Conservation (phyloP, 2,888 invertebrate genomes). For the Cybosia mesomella region DNA sequence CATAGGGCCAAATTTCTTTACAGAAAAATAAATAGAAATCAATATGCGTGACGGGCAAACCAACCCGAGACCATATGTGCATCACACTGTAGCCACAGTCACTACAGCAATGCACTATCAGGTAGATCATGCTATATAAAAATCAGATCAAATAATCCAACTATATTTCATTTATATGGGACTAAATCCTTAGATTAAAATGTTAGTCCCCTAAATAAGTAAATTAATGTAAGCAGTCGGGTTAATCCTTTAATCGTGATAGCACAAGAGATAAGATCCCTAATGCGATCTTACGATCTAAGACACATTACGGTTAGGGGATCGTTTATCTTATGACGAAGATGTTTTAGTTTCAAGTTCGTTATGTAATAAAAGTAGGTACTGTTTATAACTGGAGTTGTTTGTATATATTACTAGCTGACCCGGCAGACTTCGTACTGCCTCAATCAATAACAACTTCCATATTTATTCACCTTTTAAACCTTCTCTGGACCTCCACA, state of each 20-base stretch:
- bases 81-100: too few species aligned
- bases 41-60: too few species aligned
- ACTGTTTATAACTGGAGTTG: neutral
- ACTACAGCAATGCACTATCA: too few species aligned
- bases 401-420: neutral
- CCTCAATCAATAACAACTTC: too few species aligned
- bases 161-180: neutral
- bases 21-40: too few species aligned
- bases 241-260: conserved; percentile 30
- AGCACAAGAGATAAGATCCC: conserved; percentile 22
- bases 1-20: too few species aligned
- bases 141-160: too few species aligned
- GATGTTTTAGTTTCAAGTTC: conserved; percentile 11
- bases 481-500: too few species aligned
- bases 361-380: neutral
- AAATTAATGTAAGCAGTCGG: conserved; percentile 25
- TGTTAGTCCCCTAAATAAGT: conserved; percentile 22
- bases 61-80: too few species aligned
- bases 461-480: too few species aligned
- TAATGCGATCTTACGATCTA: conserved; percentile 21
- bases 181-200: conserved; percentile 12
- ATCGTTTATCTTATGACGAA: conserved; percentile 23
- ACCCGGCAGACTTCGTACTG: too few species aligned
- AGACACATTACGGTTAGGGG: conserved; percentile 23
- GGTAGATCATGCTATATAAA: neutral